Evolutionary conservation across 2,888 invertebrate species (phyloP), one percentile per base, ranked within the genome.

Genomic region (Drosophila nr. fundita): DNA sequence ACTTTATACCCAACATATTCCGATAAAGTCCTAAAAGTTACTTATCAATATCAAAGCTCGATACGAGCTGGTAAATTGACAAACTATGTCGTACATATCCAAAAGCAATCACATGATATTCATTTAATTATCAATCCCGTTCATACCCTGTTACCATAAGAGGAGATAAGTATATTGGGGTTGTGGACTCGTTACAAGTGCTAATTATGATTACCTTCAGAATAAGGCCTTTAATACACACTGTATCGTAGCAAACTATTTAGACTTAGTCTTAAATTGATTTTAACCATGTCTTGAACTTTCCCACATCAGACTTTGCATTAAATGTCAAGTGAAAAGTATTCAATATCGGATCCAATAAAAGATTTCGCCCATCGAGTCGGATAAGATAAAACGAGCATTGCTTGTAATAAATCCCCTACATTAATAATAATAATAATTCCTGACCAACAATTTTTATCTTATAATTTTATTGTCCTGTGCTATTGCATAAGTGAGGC

Each of bases 1-100:
- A 58, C 36, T 85, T 80, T 85, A 82, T 88, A 38, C 48, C 68
- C 42, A 48, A 63, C 59, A 67, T 53, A 29, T 45, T 45, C 34
- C 71, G 73, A 79, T 82, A 36, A 40, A 40, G 5, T 11, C 30
- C 40, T 49, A 49, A 63, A 40, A 57, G 42, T 24, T 21, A 3
- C 27, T 18, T 29, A n/a, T 18, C 29, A 32, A 27, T 27, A 27
- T 6, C 21, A 6, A 11, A 24, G 30, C 30, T 50, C 21, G 38
- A 7, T 27, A 27, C 8, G 34, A 58, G 27, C 27, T 53, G 21
- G 36, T 30, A 15, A 49, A 4, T 3, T 21, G 21, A 21, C 40
- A n/a, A 42, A 42, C 11, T 21, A 21, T 15, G 34, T 45, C 11
- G 32, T 2, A 24, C 30, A 24, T 34, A 29, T 38, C 36, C 10